Base-by-base conservation (phyloP, 1,140 invertebrate genomes). In the Drosophila tropicalis region DNA sequence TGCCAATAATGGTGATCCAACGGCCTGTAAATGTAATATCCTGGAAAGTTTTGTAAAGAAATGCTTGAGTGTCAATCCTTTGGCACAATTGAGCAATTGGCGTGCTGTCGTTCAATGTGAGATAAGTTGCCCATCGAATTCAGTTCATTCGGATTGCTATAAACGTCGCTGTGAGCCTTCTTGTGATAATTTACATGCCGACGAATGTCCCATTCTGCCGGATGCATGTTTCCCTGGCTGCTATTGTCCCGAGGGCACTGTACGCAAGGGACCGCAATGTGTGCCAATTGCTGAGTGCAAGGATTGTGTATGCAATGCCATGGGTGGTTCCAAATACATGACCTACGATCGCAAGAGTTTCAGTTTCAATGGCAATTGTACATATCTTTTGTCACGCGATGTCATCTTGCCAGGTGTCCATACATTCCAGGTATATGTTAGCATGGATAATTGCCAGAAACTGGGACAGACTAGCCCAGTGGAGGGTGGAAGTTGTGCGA, bases 81-180 rank as follows among this genome's bases (percentile, higher is more conserved):
- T 92, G 12, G 91, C 95, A 0, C 94, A 96, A 71, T 73, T 97
- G 3, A 93, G 93, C 3, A 93, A 93, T 40, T 97, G 96, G 96
- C 94, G 96, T 81, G 93, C 94, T 3, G 91, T 94, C 41, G 92
- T 95, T 19, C 93, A 91, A 34, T 92, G 91, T 55, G 90, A 95
- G 69, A 94, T 94, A 5, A 92, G 93, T 15, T 97, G 96, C 79
- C 93, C 95, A 0, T 71, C 95, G 0, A 96, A 96, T 0, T 93
- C 97, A 22, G 94, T 97, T 1, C 96, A 96, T 90, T 94, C 96
- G 56, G 96, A 97, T 81, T 97, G 97, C 86, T 97, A 95, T 90
- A 94, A 95, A 69, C 93, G 93, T 60, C 91, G 93, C 56, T 97
- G 96, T 91, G 96, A 97, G 85, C 94, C 94, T 2, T 94, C 94